Percentiles rank a stretch among this genome's conserved stretches.
Evolutionary conservation across 92 coral and sea anemone species (phyloP).

Genomic region (Muricea muricata): DNA sequence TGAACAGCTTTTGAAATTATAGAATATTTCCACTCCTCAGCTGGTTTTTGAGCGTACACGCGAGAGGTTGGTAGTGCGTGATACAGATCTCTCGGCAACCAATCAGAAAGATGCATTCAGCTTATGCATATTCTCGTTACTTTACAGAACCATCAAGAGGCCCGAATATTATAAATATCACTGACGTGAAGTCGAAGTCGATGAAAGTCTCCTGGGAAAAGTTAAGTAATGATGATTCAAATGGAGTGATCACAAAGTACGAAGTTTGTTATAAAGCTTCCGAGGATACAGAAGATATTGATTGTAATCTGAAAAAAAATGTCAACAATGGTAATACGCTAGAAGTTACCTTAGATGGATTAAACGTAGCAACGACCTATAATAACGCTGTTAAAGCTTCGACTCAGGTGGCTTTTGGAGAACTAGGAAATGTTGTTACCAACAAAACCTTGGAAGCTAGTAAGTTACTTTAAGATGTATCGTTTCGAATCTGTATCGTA

Average conservation of each 20-base stretch:
- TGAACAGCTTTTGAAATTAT: too few relatives aligned
- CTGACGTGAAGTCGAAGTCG: not conserved
- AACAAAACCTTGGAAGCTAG: not conserved
- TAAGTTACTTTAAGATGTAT: too few relatives aligned
- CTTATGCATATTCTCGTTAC: too few relatives aligned
- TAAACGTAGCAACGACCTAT: not conserved
- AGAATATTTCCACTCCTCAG: too few relatives aligned
- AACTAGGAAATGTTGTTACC: not conserved
- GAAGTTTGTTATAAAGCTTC: constrained; percentile 1
- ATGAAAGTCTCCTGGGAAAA: not conserved
- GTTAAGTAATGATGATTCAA: not conserved
- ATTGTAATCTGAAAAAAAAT: not conserved
- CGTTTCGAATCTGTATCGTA: too few relatives aligned
- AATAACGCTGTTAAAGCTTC: not conserved
- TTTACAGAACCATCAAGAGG: not conserved
- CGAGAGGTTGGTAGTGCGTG: too few relatives aligned
- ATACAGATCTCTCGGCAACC: too few relatives aligned
- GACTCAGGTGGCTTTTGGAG: not conserved
- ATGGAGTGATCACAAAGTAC: not conserved
- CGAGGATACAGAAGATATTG: not conserved
- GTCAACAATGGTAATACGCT: not conserved
- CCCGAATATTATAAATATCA: not conserved
- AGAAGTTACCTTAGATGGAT: not conserved
- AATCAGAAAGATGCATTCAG: too few relatives aligned
- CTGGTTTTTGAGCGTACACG: too few relatives aligned